Evolutionary conservation across 92 coral and sea anemone genomes (phyloP), one percentile per base, ranked within the genome.

Genomic region (Porites cylindrica): DNA sequence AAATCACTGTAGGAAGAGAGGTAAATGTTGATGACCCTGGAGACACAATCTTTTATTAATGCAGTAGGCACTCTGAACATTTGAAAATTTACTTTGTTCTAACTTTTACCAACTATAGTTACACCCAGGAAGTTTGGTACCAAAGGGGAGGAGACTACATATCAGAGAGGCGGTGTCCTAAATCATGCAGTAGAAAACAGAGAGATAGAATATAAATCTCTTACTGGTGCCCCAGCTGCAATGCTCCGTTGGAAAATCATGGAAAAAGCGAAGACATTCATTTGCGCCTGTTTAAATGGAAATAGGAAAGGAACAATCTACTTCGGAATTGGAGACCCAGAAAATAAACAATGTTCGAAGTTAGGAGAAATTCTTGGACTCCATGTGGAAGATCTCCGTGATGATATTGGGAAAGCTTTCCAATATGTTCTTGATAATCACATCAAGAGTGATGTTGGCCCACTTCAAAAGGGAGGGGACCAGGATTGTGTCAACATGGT

Each of bases 341-440:
- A 83, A 38, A 84, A 88, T n/a, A n/a, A n/a, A 11, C 72, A 82
- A 51, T 21, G 52, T 19, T 76, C 91, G 38, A 83, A 74, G 59
- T 88, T 20, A 18, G 94, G 94, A 8, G 94, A 91, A 67, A 78
- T 91, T n/a, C 62, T 88, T 3, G 94, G 94, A 2, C 90, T 91
- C n/a, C 90, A 91, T 1, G 92, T 91, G 2, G 92, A 88, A 50
- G 24, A 18, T 14, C 66, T 80, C 14, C 83, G 18, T 66, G 94
- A 91, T 59, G 94, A 91, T 20, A 83, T 91, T 8, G 59, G 2
- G 20, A 88, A 91, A 53, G 94, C 91, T 10, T 84, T 88, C 66
- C 94, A 91, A 66, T 61, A 52, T 66, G 70, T 83, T 7, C 82
- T 91, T 73, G 78, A 84, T 69, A 82, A 91, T 73, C 94, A 91